These are phyloP conservation scores for Malurus cyaneus DNA, from an alignment of 2,113 vertebrate genomes.

Conservation along the genomic window DNA sequence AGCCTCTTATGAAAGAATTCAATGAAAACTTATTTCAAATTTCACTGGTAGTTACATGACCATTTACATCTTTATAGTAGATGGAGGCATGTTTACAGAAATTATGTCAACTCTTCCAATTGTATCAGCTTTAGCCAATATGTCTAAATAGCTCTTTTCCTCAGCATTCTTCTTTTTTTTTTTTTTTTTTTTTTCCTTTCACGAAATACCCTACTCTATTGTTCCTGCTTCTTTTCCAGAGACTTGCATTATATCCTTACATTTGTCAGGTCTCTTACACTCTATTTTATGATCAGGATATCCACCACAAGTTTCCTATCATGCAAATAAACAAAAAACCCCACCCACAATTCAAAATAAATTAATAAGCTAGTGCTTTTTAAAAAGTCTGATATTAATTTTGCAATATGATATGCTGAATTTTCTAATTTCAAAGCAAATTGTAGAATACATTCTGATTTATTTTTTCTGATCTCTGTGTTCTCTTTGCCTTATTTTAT, in stretches of 20 bases:
- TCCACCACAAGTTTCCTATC: background rate
- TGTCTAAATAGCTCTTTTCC: background rate
- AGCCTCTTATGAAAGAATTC: background rate
- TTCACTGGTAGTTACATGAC: background rate
- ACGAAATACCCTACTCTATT: fast-evolving
- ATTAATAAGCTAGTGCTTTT: background rate
- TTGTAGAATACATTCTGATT: background rate
- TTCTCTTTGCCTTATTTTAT: background rate
- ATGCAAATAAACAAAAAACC: background rate
- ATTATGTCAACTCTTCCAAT: background rate
- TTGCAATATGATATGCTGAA: background rate
- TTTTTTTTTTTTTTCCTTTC: background rate
- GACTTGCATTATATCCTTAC: background rate
- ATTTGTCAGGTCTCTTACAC: background rate
- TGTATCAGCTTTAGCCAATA: background rate
- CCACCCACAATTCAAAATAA: background rate
- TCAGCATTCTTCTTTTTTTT: background rate
- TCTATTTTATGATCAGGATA: background rate
- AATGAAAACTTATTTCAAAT: background rate
- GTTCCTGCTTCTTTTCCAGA: background rate
- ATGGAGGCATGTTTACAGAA: background rate
- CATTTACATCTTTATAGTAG: background rate
- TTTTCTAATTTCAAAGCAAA: background rate
- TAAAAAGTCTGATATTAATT: background rate
- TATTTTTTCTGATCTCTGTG: background rate